Evolutionary conservation across 2,113 vertebrate genomes (phyloP), one percentile per base, ranked within the genome.

Genomic region (Eptatretus burgeri): DNA sequence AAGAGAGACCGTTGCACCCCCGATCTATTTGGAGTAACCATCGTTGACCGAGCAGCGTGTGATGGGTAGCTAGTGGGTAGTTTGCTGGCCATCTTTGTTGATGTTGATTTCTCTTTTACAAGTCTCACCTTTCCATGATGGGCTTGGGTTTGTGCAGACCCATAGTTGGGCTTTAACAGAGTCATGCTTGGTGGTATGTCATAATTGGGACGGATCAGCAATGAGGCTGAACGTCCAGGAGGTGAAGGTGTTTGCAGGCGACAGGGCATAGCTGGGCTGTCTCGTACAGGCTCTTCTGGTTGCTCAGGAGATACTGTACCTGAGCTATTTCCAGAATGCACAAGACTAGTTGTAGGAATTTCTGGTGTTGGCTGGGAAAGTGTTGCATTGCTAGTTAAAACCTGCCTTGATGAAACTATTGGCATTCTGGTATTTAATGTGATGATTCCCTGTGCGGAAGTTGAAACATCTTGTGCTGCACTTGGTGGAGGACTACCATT

Each of bases 141-240:
- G 27, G 27, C 27, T 41, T 41, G 56, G 56, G n/a, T 60, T 20
- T 60, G 56, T 20, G n/a, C 9, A 20, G 56, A 11, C n/a, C 20
- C 56, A 20, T 60, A 60, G 56, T 20, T 60, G 56, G 56, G 56
- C 56, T 11, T 60, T n/a, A 60, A 20, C 56, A 60, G 56, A n/a
- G 56, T 60, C 56, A 60, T 60, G 56, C 56, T 60, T n/a, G 56
- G 56, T 17, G 56, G 56, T 9, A 60, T 60, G 11, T 79, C 71
- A 16, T 76, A 79, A 73, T 75, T 77, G 73, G 81, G 77, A 71
- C 75, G 76, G 66, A 82, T 70, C 64, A 85, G 77, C 8, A 88
- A 74, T 66, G 74, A 89, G 52, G 78, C 74, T 66, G 80, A 80
- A 63, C 84, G 79, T 64, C 78, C 82, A 1, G 85, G 83, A 70